Percentiles rank a stretch among this genome's conserved stretches.
These are phyloP conservation scores for Heliangelus exortis DNA, from an alignment of 2,797 vertebrate genomes.

Conservation along the genomic window DNA sequence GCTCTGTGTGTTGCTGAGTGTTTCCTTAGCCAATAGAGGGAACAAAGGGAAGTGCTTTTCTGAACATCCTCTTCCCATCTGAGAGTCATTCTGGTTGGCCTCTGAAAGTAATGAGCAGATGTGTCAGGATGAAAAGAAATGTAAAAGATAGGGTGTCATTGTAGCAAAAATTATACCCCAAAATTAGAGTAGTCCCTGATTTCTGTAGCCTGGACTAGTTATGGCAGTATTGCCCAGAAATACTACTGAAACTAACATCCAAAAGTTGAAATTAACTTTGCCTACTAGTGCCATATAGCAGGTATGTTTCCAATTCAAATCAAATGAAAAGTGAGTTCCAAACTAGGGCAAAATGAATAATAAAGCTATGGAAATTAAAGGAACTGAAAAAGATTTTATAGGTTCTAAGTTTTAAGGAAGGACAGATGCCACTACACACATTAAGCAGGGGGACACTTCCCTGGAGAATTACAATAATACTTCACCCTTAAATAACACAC, in stretches of 20 bases:
- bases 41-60: background rate
- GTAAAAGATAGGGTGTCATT: background rate
- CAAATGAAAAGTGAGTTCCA: background rate
- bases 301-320: background rate
- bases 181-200: background rate
- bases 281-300: background rate
- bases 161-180: background rate
- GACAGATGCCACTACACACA: background rate
- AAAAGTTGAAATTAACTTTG: background rate
- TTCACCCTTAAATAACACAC: conserved; percentile 55
- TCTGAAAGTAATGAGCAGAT: background rate
- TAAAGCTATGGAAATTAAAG: background rate
- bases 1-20: no score
- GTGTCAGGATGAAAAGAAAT: background rate
- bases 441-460: background rate
- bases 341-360: background rate
- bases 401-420: background rate
- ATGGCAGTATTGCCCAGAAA: background rate
- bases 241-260: background rate
- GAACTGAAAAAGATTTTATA: background rate
- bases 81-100: background rate
- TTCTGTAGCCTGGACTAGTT: background rate
- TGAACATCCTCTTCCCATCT: background rate
- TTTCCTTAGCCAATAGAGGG: background rate
- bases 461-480: background rate